These are phyloP conservation scores for Camelus bactrianus DNA, from an alignment of 2,113 vertebrate genomes.

Conservation along the genomic window DNA sequence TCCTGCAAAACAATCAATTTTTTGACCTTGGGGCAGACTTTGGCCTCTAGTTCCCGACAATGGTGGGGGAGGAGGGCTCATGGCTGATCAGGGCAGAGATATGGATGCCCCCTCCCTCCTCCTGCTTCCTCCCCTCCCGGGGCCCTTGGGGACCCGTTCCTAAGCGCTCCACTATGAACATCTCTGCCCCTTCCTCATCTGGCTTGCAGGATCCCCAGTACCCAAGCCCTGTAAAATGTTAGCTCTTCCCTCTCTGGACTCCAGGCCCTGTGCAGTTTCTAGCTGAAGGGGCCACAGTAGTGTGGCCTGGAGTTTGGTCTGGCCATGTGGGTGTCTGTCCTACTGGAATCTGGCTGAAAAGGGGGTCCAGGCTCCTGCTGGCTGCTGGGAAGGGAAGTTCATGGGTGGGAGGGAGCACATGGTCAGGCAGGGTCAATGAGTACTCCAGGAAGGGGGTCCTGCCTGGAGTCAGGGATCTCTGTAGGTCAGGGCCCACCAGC, in stretches of 20 bases:
- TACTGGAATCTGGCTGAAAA: neutral
- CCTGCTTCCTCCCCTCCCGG: neutral
- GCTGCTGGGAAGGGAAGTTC: slow-evolving; percentile 80
- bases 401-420: slow-evolving; percentile 81
- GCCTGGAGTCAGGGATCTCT: neutral
- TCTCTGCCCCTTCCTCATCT: neutral
- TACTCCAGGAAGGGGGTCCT: slow-evolving; percentile 80
- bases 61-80: slow-evolving; percentile 82
- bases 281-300: neutral
- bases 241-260: neutral
- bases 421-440: slow-evolving; percentile 84
- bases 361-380: neutral
- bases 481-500: neutral
- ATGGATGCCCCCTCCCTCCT: neutral
- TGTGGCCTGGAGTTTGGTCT: neutral
- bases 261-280: neutral
- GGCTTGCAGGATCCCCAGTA: neutral
- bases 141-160: neutral
- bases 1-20: slow-evolving; percentile 86
- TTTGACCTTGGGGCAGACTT: slow-evolving; percentile 85
- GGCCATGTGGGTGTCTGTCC: neutral
- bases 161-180: neutral
- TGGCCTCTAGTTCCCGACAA: slow-evolving; percentile 89
- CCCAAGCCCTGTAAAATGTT: neutral
- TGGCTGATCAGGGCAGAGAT: neutral